phyloP scores from a whole-genome alignment of 2,797 vertebrate species.

The Cichlasoma orientale region DNA sequence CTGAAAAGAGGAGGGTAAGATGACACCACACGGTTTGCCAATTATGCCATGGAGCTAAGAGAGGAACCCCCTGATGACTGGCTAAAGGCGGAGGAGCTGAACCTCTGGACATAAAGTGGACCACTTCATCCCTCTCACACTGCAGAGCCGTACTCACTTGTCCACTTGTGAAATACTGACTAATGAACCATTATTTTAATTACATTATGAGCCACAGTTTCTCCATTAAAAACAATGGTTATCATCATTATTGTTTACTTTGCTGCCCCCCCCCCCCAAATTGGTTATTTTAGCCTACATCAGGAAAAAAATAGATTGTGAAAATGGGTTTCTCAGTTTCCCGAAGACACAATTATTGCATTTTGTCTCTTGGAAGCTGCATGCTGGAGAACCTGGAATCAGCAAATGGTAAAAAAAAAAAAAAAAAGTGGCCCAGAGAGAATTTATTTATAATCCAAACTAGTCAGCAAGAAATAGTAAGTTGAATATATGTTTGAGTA shows the following conservation, averaged over 20 bases:
- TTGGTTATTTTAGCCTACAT: neutral
- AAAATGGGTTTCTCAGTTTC: neutral
- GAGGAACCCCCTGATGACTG: slow-evolving; percentile 63
- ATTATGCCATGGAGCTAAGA: slow-evolving; percentile 71
- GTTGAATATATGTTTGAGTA: neutral
- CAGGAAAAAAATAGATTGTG: neutral
- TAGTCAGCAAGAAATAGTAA: neutral
- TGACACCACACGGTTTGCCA: slow-evolving; percentile 72
- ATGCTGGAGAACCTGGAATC: neutral
- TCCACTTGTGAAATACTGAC: slow-evolving; percentile 5
- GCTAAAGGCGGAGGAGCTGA: slow-evolving; percentile 49
- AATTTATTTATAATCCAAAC: neutral
- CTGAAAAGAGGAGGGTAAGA: slow-evolving; percentile 76
- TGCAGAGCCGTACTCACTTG: slow-evolving; percentile 11
- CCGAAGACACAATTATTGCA: too few species aligned
- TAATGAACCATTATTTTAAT: slow-evolving; percentile 34
- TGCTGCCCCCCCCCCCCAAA: neutral
- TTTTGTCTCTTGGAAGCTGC: too few species aligned
- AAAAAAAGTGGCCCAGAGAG: too few species aligned
- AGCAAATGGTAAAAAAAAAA: too few species aligned
- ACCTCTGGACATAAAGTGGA: slow-evolving; percentile 34
- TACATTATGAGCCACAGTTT: neutral
- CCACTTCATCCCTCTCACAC: slow-evolving; percentile 8
- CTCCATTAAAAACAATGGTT: slow-evolving; percentile 12
- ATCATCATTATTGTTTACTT: neutral